Evolutionary conservation across 2,113 vertebrate species (phyloP), one percentile per base, ranked within the genome.

Genomic region (Oncorhynchus mykiss): DNA sequence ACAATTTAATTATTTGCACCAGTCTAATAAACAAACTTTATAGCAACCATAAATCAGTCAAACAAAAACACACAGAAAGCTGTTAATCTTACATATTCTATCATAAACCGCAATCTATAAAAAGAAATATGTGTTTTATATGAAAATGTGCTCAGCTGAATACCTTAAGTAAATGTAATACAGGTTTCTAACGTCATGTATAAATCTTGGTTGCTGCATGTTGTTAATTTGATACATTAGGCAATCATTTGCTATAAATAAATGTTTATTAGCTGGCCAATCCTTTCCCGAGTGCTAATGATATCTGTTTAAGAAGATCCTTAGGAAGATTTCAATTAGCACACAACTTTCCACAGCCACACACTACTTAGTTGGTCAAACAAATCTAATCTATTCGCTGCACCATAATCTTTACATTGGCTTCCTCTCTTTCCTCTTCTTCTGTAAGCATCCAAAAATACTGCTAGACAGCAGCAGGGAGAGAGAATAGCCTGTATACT

Each of bases 191-290:
- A 95, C 93, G 89, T 87, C 92, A 82, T 78, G 91, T 92, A 94
- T 98, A 98, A 97, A 98, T 98, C 96, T 96, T 94, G 93, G 94
- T 92, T 94, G 96, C 95, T 95, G 94, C 95, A 96, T 94, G 96
- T 95, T 97, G 96, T 99, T 99, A 99, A 97, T 97, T 96, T 98
- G 96, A 98, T 96, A 94, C 95, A 99, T 98, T 97, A 95, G 97
- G 95, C 94, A 95, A 98, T 97, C 96, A 97, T 98, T 96, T 96
- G 95, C 93, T 95, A 96, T 98, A 97, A 99, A 99, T 99, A 98
- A 95, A 11, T 98, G 95, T 98, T 98, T 98, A 98, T 97, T 97
- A 96, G 95, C 94, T 90, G 88, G 94, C 94, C 93, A 91, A 91
- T 92, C 92, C 94, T 93, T 92, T 95, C 93, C 92, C 85, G 89